These are phyloP conservation scores for Sinocyclocheilus grahami DNA, from an alignment of 2,113 vertebrate genomes.

Conservation along the genomic window DNA sequence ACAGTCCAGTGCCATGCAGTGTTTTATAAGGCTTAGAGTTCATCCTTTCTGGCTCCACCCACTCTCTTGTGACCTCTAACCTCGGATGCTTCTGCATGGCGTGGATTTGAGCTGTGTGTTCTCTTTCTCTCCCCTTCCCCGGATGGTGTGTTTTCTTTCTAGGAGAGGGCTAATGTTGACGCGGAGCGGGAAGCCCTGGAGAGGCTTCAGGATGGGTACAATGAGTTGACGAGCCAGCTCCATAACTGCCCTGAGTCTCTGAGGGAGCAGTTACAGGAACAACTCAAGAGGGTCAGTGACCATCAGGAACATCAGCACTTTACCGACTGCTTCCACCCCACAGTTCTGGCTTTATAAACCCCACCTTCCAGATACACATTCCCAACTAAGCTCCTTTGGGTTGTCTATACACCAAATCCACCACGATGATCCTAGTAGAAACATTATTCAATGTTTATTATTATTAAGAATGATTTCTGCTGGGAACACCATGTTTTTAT, in stretches of 20 bases:
- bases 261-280: constrained; percentile 92
- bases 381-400: neutral
- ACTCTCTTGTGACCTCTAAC: constrained; percentile 60
- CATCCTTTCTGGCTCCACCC: constrained; percentile 34
- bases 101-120: constrained; percentile 83
- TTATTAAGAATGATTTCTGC: neutral
- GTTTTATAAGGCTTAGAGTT: constrained; percentile 6
- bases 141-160: constrained; percentile 72
- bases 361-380: neutral
- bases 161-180: constrained; percentile 95
- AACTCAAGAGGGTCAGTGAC: constrained; percentile 94
- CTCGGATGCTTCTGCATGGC: constrained; percentile 74
- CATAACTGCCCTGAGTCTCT: constrained; percentile 96
- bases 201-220: constrained; percentile 86
- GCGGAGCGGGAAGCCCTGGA: constrained; percentile 89
- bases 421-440: neutral
- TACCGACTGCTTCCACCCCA: constrained; percentile 8
- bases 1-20: neutral
- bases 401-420: neutral
- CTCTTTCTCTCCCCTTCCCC: constrained; percentile 56
- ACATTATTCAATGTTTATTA: neutral
- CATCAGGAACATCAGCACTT: constrained; percentile 57
- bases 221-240: constrained; percentile 93
- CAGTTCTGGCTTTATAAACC: neutral
- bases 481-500: constrained; percentile 20